phyloP scores from a whole-genome alignment of 2,797 vertebrate species.

The Smutsia temminckii region DNA sequence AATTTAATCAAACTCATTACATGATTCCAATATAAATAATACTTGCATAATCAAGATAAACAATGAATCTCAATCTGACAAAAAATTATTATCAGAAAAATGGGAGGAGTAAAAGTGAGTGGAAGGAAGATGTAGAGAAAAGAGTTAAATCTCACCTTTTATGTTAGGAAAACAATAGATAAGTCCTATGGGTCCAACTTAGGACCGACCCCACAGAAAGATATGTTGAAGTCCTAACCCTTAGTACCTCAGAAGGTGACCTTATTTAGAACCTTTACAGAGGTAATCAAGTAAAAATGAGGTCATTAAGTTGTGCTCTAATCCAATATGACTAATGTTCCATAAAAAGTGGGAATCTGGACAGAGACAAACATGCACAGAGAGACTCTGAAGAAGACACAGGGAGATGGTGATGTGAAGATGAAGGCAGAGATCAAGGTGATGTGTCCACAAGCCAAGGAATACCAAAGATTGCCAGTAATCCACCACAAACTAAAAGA shows the following conservation, averaged over 20 bases:
- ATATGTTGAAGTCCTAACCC: not conserved
- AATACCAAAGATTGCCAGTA: not conserved
- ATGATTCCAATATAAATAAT: constrained; percentile 3
- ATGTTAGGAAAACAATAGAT: not conserved
- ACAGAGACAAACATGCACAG: not conserved
- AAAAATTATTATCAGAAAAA: not conserved
- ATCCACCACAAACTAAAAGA: not conserved
- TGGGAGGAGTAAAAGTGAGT: not conserved
- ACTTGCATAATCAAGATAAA: constrained; percentile 1
- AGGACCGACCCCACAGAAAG: not conserved
- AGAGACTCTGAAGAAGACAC: not conserved
- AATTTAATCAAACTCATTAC: constrained; percentile 29
- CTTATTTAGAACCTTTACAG: not conserved
- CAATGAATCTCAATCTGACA: not conserved
- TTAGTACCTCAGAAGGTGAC: not conserved
- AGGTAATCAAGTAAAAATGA: not conserved
- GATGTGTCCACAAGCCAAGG: not conserved
- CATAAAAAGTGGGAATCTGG: not conserved
- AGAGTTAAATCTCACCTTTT: constrained; percentile 23
- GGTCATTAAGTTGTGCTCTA: not conserved
- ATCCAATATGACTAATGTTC: not conserved
- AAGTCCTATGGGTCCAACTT: not conserved
- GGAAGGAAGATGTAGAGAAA: not conserved
- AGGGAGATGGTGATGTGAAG: not conserved
- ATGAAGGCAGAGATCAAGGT: not conserved